Percentiles rank a stretch among this genome's conserved stretches.
Conservation (phyloP, 2,797 vertebrate species). For the Linurgus olivaceus region DNA sequence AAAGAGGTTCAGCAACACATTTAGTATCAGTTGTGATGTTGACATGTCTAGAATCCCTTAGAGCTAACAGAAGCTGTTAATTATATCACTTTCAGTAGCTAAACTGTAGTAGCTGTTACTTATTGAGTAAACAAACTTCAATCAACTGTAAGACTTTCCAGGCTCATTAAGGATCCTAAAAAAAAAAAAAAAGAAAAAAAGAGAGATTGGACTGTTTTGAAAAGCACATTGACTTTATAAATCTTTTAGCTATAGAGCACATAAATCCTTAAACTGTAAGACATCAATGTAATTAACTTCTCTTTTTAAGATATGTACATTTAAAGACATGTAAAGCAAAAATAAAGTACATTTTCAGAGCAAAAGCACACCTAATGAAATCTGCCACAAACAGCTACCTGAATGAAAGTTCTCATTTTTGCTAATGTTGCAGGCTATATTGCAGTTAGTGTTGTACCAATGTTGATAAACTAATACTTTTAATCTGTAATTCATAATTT, state of each 20-base stretch:
- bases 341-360: background rate
- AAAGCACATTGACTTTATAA: constrained; percentile 30
- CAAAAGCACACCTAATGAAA: background rate
- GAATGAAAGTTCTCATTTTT: background rate
- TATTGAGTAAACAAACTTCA: constrained; percentile 46
- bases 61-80: background rate
- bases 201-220: background rate
- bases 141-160: background rate
- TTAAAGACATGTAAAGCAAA: background rate
- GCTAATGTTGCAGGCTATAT: background rate
- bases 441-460: background rate
- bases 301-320: background rate
- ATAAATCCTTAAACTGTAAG: background rate
- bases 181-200: background rate
- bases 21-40: background rate
- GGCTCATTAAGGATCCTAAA: background rate
- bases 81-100: constrained; percentile 23
- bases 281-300: background rate
- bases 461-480: background rate
- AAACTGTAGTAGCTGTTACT: constrained; percentile 19
- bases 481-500: background rate
- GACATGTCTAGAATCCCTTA: background rate
- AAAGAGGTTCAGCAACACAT: background rate
- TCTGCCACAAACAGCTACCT: background rate
- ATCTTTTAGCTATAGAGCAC: background rate